phyloP scores from a whole-genome alignment of 1,140 invertebrate species.

The Cepaea nemoralis region DNA sequence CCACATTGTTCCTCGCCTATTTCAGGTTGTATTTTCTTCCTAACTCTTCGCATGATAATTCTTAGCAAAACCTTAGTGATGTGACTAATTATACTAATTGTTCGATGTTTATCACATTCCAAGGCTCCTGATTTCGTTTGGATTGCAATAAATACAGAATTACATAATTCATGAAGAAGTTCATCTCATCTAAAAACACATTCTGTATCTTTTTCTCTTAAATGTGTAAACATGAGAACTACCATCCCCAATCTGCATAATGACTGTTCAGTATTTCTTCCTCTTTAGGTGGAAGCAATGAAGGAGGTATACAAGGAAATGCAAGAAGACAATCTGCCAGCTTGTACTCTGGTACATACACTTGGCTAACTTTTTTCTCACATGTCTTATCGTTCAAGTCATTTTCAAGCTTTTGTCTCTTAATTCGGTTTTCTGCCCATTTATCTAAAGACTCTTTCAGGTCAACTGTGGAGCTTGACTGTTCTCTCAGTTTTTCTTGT shows the following conservation, averaged over 20 bases:
- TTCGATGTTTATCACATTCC: too few relatives aligned
- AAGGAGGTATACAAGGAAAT: constrained; percentile 25
- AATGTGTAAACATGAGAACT: background rate
- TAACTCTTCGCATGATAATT: too few relatives aligned
- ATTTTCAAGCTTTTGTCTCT: constrained; percentile 12
- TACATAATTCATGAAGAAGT: too few relatives aligned
- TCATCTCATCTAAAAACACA: too few relatives aligned
- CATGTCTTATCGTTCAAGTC: background rate
- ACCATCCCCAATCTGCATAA: constrained; percentile 21
- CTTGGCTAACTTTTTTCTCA: background rate
- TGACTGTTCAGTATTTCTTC: constrained; percentile 19
- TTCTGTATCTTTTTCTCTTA: too few relatives aligned
- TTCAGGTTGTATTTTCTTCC: too few relatives aligned
- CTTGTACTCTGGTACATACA: constrained; percentile 21
- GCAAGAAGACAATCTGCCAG: constrained; percentile 18
- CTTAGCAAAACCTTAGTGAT: too few relatives aligned
- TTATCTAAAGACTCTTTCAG: background rate
- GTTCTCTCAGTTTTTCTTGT: background rate
- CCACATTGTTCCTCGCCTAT: too few relatives aligned
- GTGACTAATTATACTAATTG: too few relatives aligned
- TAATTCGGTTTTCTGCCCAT: constrained; percentile 14
- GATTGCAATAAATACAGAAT: too few relatives aligned
- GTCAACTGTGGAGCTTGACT: background rate
- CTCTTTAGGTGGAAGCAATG: constrained; percentile 18
- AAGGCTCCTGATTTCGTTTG: too few relatives aligned